Evolutionary conservation across 2,888 invertebrate species (phyloP).

Genomic region (Zygothrica quintamaculata): DNA sequence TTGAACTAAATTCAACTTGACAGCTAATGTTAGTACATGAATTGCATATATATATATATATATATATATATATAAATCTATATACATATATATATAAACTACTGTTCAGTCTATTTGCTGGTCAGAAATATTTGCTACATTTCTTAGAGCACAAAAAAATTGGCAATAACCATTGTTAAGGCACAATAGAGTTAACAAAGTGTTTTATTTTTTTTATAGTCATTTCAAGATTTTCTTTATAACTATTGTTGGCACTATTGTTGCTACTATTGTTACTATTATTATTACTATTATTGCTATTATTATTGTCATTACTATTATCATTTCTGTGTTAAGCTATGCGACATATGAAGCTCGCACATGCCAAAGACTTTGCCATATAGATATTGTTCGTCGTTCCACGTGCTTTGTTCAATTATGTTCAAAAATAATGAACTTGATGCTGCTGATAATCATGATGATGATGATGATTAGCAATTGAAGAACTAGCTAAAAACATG

Average conservation of each 20-base stretch:
- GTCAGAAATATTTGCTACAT: too few species aligned
- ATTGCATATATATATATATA: background rate
- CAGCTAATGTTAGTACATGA: constrained; percentile 30
- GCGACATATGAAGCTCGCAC: constrained; percentile 38
- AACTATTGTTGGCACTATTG: constrained; percentile 58
- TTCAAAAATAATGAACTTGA: constrained; percentile 22
- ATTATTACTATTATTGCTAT: constrained; percentile 53
- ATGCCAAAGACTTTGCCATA: constrained; percentile 55
- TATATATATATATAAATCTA: too few species aligned
- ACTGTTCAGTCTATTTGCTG: too few species aligned
- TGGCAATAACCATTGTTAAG: background rate
- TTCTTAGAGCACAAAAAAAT: constrained; percentile 1
- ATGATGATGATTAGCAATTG: constrained; percentile 23
- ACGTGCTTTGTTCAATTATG: constrained; percentile 54
- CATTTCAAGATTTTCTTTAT: constrained; percentile 45
- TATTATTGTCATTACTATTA: constrained; percentile 57
- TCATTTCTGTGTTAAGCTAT: constrained; percentile 72
- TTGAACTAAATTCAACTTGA: constrained; percentile 39
- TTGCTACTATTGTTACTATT: constrained; percentile 50
- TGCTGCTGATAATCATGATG: constrained; percentile 15
- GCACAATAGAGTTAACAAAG: constrained; percentile 25
- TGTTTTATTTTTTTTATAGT: constrained; percentile 31
- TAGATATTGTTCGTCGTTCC: constrained; percentile 68
- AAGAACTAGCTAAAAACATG: constrained; percentile 4
- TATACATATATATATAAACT: too few species aligned